phyloP scores from a whole-genome alignment of 2,797 vertebrate genomes.

The Odontamblyopus rebecca region DNA sequence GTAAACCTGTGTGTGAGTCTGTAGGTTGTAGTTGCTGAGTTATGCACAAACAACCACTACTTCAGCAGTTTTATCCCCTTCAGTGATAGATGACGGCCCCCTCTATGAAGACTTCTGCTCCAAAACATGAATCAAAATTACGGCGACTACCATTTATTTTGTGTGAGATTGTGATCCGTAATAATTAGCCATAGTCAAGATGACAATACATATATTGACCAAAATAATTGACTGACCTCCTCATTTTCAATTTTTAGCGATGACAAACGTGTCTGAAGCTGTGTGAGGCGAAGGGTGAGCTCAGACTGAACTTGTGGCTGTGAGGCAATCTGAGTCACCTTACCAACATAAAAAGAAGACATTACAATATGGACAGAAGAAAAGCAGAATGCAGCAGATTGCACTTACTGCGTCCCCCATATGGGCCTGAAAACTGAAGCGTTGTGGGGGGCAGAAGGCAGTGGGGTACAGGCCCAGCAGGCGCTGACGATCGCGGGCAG shows the following conservation, averaged over 20 bases:
- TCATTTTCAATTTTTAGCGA: conserved; percentile 97
- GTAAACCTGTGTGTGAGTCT: conserved; percentile 29
- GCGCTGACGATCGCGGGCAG: conserved; percentile 90
- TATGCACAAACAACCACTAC: conserved; percentile 61
- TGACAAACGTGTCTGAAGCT: conserved; percentile 90
- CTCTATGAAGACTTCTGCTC: conserved; percentile 35
- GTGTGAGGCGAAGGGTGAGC: conserved; percentile 89
- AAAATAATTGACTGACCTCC: conserved; percentile 81
- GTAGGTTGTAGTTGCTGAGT: conserved; percentile 45
- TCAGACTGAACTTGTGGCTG: conserved; percentile 95
- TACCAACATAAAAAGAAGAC: conserved; percentile 46
- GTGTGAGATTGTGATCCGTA: background rate
- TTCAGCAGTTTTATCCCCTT: conserved; percentile 73
- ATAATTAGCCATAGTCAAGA: background rate
- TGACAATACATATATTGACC: background rate
- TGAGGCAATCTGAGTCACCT: conserved; percentile 92
- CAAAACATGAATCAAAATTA: conserved; percentile 19
- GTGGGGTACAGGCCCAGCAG: conserved; percentile 96
- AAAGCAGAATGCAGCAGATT: background rate
- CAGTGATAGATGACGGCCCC: conserved; percentile 64
- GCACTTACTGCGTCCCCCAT: conserved; percentile 92
- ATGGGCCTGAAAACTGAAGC: conserved; percentile 94
- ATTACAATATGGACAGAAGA: background rate
- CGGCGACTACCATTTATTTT: conserved; percentile 2
- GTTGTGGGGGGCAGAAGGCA: conserved; percentile 92